Conservation (phyloP, 2,113 vertebrate species). For the Hippopotamus amphibius region DNA sequence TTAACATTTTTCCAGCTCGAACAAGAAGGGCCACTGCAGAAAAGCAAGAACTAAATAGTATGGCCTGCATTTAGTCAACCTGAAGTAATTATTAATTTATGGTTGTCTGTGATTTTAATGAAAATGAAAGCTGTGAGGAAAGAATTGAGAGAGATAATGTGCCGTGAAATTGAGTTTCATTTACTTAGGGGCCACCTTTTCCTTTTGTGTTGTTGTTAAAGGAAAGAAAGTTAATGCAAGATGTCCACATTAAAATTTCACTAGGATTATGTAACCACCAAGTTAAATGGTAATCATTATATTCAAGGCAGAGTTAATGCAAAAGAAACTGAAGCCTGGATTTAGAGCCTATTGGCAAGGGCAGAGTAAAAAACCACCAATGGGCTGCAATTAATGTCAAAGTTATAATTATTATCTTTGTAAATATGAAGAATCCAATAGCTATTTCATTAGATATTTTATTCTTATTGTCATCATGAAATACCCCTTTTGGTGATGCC, state of each 20-base stretch:
- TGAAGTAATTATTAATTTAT: slow-evolving; percentile 99
- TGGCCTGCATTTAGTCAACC: slow-evolving; percentile 99
- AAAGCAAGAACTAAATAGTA: slow-evolving; percentile 91
- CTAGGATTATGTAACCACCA: slow-evolving; percentile 80
- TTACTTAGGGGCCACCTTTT: slow-evolving; percentile 97
- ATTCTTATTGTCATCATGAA: slow-evolving; percentile 42
- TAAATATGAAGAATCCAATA: slow-evolving; percentile 37
- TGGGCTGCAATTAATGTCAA: slow-evolving; percentile 19
- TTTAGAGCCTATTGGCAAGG: slow-evolving; percentile 57
- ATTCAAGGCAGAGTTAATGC: slow-evolving; percentile 71
- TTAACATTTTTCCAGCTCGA: slow-evolving; percentile 99
- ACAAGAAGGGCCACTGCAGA: slow-evolving; percentile 95
- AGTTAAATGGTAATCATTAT: slow-evolving; percentile 77
- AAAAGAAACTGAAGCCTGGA: slow-evolving; percentile 77
- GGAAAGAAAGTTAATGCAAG: slow-evolving; percentile 83
- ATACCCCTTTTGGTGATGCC: neutral
- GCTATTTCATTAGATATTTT: neutral
- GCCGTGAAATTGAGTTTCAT: slow-evolving; percentile 99
- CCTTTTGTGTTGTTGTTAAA: slow-evolving; percentile 86
- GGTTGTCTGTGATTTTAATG: slow-evolving; percentile 99
- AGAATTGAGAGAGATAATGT: slow-evolving; percentile 99
- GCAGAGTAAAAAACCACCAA: slow-evolving; percentile 13
- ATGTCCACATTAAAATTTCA: slow-evolving; percentile 82
- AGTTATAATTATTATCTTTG: slow-evolving; percentile 62
- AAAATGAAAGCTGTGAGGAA: slow-evolving; percentile 99